Base-by-base conservation (phyloP, 2,888 invertebrate species). In the Pristionchus fissidentatus region DNA sequence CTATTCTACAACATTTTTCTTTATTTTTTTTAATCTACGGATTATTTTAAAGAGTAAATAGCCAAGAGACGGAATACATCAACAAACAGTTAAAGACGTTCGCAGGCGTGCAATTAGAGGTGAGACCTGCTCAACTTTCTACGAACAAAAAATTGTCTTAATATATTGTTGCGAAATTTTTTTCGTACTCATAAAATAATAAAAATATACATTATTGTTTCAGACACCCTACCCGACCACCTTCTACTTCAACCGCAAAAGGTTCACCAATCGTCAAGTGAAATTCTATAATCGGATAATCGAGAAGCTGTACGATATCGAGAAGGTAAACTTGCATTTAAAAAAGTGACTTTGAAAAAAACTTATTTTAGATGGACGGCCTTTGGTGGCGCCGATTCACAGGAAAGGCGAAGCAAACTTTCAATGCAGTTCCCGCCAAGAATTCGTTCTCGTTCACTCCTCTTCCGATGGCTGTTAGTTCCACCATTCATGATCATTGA, bases 301-400 rank as follows among this genome's bases (percentile, higher is more conserved):
- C 8, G 29, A 46, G 32, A 77, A 77, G 77, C 5, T 77, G 32
- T 77, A 77, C 32, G 77, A 52, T 35, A 22, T 77, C 35, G 77
- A 77, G 32, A 77, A 77, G 77, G 77, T 70, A 7, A 3, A 35
- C 8, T 13, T 4, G 32, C 26, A 29, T 22, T 32, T 7, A 60
- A 1, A 19, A 3, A n/a, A 57, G 57, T 57, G 26, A 57, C 26
- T 22, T 8, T 3, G 10, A 57, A 57, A n/a, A 57, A 26, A 57
- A 57, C 26, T 8, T 26, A 57, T 57, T 57, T 22, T 32, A 77
- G 77, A 46, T 49, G 52, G 77, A 77, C 52, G 52, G 49, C n/a
- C 77, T 77, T 3, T 77, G 77, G 77, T 77, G 77, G 77, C 77
- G 77, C 49, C 77, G 77, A 5, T 77, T 29, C 77, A 49, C 77